These are phyloP conservation scores for Tetragonula carbonaria DNA, from an alignment of 2,888 invertebrate genomes.

Conservation along the genomic window DNA sequence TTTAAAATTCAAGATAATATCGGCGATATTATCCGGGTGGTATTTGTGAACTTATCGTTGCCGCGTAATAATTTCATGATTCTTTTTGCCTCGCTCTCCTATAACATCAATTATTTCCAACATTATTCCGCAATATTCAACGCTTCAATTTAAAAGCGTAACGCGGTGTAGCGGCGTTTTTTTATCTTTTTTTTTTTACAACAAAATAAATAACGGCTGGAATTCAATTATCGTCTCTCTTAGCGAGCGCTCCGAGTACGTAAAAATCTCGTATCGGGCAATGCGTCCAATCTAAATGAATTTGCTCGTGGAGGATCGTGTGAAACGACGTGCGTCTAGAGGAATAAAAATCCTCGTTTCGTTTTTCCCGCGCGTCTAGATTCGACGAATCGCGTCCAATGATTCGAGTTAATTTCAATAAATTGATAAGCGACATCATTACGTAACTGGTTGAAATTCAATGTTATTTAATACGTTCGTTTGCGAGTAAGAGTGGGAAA, in stretches of 20 bases:
- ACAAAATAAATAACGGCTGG: neutral
- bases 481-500: no score
- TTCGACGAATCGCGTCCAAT: no score
- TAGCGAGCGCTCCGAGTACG: no score
- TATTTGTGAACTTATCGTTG: neutral
- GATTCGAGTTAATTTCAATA: no score
- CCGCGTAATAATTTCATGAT: neutral
- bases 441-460: no score
- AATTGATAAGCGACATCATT: no score
- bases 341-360: no score
- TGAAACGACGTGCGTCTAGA: no score
- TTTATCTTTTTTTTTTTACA: no score
- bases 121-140: neutral
- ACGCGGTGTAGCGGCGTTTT: neutral
- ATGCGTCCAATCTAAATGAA: neutral
- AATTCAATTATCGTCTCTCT: neutral
- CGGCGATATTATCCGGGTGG: neutral
- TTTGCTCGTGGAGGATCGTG: neutral
- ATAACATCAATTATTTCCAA: neutral
- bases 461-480: no score
- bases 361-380: no score
- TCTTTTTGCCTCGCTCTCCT: neutral
- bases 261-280: neutral
- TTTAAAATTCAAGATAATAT: neutral
- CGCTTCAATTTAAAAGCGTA: neutral